These are phyloP conservation scores for Coregonus suidteri DNA, from an alignment of 2,797 vertebrate species.

Conservation along the genomic window DNA sequence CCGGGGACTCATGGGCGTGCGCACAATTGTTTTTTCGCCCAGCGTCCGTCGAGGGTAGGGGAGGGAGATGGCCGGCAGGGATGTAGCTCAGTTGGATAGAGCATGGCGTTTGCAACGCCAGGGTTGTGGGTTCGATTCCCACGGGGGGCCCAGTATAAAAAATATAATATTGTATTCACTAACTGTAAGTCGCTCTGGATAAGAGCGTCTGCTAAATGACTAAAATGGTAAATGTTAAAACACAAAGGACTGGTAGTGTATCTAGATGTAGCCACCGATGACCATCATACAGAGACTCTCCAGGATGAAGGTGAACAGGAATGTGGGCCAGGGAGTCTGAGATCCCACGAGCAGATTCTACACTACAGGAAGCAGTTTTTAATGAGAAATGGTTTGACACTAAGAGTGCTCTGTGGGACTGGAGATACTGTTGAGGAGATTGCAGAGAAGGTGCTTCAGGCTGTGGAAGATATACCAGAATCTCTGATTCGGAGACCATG, in stretches of 20 bases:
- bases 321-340: constrained; percentile 83
- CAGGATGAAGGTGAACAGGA: constrained; percentile 81
- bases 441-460: constrained; percentile 83
- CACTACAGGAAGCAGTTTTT: constrained; percentile 84
- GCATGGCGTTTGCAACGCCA: no score
- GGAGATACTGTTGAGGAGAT: constrained; percentile 79
- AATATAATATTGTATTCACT: no score
- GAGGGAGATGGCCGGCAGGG: no score
- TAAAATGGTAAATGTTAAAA: no score
- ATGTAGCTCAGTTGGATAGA: no score
- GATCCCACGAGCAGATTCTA: constrained; percentile 81
- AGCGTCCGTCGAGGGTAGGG: no score
- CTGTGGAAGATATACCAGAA: constrained; percentile 80
- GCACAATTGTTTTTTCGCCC: no score
- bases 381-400: constrained; percentile 87
- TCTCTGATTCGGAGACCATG: constrained; percentile 76
- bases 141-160: no score
- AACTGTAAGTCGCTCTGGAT: no score
- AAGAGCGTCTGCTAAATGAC: no score
- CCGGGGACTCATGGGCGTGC: no score
- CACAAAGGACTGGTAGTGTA: constrained; percentile 88
- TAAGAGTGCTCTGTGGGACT: constrained; percentile 83
- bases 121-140: no score
- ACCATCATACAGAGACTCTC: constrained; percentile 83
- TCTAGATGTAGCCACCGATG: constrained; percentile 82